Base-by-base conservation (phyloP, 2,113 vertebrate species). In the Lampris megalopsis region DNA sequence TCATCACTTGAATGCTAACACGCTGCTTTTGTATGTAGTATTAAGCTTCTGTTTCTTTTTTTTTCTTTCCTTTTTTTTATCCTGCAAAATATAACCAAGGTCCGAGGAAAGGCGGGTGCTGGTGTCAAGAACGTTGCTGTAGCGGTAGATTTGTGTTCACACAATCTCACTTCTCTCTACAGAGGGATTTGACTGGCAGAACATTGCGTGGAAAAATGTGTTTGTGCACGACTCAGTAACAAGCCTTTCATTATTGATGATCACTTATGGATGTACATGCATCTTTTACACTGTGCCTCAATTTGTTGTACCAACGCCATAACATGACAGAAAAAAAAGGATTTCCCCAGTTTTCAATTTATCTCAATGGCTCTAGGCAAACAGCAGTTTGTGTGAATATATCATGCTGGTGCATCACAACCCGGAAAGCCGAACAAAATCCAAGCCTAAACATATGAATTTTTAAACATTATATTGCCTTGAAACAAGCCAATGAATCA, bases 211-310 rank as follows among this genome's bases (percentile, higher is more conserved):
- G 73, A 63, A 71, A 67, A 75, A 78, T 68, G 63, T 61, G 64
- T 79, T 74, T 56, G 63, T 75, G 57, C 65, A 65, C 49, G 42
- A 86, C 86, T 89, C 69, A 81, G 83, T 86, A 75, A 68, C 64
- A 50, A 35, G 48, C 43, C 66, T 76, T 90, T 38, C 43, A 88
- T 93, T 89, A 91, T 82, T 90, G 58, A 90, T 85, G 77, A 38
- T 52, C 9, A 58, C 41, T 81, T 77, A 89, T 75, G 77, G 84
- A 90, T 60, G 81, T 73, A 36, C 78, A 84, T 84, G 62, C 70
- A 82, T 90, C 74, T 82, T 90, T 75, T 63, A 77, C 78, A 41
- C 65, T 60, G 64, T 67, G 64, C 66, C 75, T 68, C 49, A 64
- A 65, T 81, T 47, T 88, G 56, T 80, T 89, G 89, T 82, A 85